Conservation (phyloP, 2,888 invertebrate genomes). For the Bombyx huttoni region DNA sequence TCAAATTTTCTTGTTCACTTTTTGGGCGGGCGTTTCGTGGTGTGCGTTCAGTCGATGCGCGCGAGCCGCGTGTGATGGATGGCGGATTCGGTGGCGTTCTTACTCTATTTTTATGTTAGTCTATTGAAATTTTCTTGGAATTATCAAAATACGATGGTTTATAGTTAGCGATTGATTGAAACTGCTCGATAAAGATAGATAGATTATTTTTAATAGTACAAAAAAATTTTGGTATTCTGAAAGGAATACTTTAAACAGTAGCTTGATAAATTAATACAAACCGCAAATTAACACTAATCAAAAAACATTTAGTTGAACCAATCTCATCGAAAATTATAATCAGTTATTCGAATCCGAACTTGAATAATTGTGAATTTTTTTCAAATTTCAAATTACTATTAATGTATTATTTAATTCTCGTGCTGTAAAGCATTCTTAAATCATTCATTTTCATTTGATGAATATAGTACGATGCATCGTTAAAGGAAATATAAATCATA, state of each 20-base stretch:
- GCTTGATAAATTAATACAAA: too few species aligned
- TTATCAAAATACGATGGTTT: neutral
- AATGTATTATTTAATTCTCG: neutral
- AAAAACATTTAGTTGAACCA: too few species aligned
- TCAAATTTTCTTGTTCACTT: slow-evolving; percentile 69
- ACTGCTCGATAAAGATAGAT: neutral
- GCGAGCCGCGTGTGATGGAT: slow-evolving; percentile 60
- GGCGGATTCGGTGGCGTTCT: slow-evolving; percentile 34
- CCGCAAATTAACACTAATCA: too few species aligned
- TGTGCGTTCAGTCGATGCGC: slow-evolving; percentile 64
- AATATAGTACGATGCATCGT: neutral
- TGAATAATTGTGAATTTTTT: too few species aligned
- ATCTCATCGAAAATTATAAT: too few species aligned
- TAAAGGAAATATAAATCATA: neutral
- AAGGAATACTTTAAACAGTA: too few species aligned
- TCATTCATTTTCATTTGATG: neutral
- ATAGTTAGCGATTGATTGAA: neutral
- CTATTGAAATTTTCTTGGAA: neutral
- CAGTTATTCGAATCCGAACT: too few species aligned
- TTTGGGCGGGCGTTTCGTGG: slow-evolving; percentile 62
- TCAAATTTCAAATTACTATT: neutral
- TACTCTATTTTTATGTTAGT: slow-evolving; percentile 26
- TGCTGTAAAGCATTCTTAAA: too few species aligned
- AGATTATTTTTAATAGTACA: too few species aligned
- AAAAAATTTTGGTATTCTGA: too few species aligned